Base-by-base conservation (phyloP, 2,797 vertebrate genomes). In the Parambassis ranga region DNA sequence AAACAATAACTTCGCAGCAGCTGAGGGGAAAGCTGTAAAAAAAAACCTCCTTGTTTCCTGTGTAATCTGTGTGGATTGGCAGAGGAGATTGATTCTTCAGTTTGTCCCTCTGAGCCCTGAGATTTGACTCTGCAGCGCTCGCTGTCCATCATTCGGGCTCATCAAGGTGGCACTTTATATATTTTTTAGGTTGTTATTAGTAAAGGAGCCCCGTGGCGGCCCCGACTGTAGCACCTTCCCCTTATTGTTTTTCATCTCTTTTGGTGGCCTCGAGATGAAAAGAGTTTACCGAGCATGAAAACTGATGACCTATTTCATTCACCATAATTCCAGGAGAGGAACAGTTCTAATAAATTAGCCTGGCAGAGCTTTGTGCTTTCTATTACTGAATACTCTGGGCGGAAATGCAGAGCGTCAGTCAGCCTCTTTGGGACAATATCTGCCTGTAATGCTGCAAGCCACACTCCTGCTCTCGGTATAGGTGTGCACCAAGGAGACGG, bases 271-370 rank as follows among this genome's bases (percentile, higher is more conserved):
- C 24, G 7, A 66, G 68, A 81, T 56, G 52, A 66, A 75, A 82
- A 71, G 59, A 65, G 7, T 69, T 65, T 23, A 41, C 42, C 37
- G 26, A 69, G 63, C 70, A 57, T 77, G 59, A 70, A 71, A 70
- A 72, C 2, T 39, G 51, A 74, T 66, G 76, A 75, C 71, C 65
- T 47, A 52, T 60, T 82, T 83, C 41, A 75, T 63, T 68, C 47
- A 39, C 52, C 19, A n/a, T 39, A 59, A 78, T 59, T 75, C 38
- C 47, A 62, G 27, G 23, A 42, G 35, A 71, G 37, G 30, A 57
- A 13, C 7, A 44, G 36, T 59, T 64, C 51, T 60, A 73, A 75
- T 67, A 66, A 71, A 74, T 48, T 55, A 69, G 63, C 51, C 43
- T 19, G 44, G 60, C 50, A 36, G 57, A 64, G 49, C 50, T 65